Conservation (phyloP, 2,888 invertebrate genomes). For the Thecocarcelia acutangulata region DNA sequence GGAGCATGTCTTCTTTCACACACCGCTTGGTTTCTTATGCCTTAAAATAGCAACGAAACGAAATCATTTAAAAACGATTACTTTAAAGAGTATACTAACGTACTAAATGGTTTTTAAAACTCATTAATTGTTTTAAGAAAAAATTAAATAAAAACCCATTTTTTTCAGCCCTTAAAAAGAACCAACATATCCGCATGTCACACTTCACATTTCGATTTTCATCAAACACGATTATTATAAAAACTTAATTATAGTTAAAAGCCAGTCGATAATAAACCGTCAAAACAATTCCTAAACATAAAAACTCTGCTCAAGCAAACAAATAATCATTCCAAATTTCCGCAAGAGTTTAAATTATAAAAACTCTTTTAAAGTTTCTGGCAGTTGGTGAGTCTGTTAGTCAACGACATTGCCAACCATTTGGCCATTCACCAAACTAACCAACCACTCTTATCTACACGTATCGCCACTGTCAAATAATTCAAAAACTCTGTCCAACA, state of each 20-base stretch:
- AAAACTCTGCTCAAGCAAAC: background rate
- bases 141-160: too few relatives aligned
- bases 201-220: slow-evolving; percentile 37
- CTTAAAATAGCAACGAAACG: too few relatives aligned
- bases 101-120: too few relatives aligned
- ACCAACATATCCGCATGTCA: slow-evolving; percentile 55
- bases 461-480: slow-evolving; percentile 75
- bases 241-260: slow-evolving; percentile 65
- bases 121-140: too few relatives aligned
- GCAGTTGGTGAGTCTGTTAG: slow-evolving; percentile 11
- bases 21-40: too few relatives aligned
- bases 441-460: slow-evolving; percentile 34
- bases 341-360: background rate
- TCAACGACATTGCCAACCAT: slow-evolving; percentile 4
- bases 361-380: slow-evolving; percentile 6
- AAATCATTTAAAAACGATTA: too few relatives aligned
- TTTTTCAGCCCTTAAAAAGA: slow-evolving; percentile 23
- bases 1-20: too few relatives aligned
- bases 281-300: slow-evolving; percentile 1
- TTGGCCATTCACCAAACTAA: background rate
- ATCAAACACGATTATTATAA: slow-evolving; percentile 40
- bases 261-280: slow-evolving; percentile 44
- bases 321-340: too few relatives aligned
- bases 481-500: slow-evolving; percentile 75
- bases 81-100: too few relatives aligned